Percentiles rank a stretch among this genome's conserved stretches.
These are phyloP conservation scores for Crematogaster levior DNA, from an alignment of 2,888 invertebrate species.

Conservation along the genomic window DNA sequence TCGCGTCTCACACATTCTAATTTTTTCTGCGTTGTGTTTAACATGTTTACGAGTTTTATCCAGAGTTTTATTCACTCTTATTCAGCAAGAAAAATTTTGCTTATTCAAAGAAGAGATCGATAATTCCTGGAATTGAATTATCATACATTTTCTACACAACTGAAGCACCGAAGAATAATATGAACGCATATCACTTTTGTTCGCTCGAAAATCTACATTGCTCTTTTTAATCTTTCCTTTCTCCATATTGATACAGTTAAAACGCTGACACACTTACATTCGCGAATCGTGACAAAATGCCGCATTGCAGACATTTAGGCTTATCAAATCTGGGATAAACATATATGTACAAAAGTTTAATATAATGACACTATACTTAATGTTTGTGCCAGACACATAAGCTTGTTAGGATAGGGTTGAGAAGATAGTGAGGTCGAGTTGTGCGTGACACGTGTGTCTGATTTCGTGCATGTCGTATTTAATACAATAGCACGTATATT, in stretches of 20 bases:
- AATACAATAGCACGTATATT: background rate
- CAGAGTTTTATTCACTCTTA: background rate
- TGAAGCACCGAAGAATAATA: background rate
- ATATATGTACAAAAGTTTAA: slow-evolving; percentile 22
- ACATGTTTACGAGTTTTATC: background rate
- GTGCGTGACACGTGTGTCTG: background rate
- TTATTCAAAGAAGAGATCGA: background rate
- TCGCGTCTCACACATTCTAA: background rate
- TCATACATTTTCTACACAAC: background rate
- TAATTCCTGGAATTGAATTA: background rate
- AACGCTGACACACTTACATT: slow-evolving; percentile 4
- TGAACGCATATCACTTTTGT: background rate
- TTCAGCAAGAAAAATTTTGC: background rate
- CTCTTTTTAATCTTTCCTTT: background rate
- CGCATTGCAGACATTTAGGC: slow-evolving; percentile 44
- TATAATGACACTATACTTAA: background rate
- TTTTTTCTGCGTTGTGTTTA: background rate
- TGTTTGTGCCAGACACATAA: background rate
- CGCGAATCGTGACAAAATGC: slow-evolving; percentile 34
- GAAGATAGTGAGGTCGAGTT: background rate
- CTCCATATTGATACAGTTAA: background rate
- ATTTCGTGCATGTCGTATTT: background rate
- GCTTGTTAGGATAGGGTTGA: background rate
- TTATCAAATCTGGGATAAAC: slow-evolving; percentile 15
- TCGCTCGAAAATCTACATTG: background rate